These are phyloP conservation scores for Nemoura dubitans DNA, from an alignment of 2,888 invertebrate genomes.

Conservation along the genomic window DNA sequence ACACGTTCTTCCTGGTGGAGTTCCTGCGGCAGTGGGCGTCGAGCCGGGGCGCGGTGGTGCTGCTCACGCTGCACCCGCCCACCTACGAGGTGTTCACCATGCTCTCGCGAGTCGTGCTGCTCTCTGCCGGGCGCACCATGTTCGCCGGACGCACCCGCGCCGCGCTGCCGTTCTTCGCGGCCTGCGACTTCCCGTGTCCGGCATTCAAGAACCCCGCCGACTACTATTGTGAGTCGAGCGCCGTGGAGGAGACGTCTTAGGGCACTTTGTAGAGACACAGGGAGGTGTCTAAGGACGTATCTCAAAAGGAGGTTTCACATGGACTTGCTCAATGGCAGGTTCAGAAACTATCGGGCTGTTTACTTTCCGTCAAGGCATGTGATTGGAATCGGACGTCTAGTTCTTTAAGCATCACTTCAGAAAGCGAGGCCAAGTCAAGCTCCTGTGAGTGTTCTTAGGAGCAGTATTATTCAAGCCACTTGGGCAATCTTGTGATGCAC, in stretches of 20 bases:
- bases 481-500: no score
- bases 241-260: not conserved
- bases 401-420: no score
- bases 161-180: constrained; percentile 92
- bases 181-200: constrained; percentile 92
- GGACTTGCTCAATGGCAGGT: no score
- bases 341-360: no score
- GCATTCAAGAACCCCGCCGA: constrained; percentile 97
- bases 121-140: constrained; percentile 91
- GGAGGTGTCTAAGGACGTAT: not conserved
- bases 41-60: constrained; percentile 75
- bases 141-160: constrained; percentile 89
- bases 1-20: constrained; percentile 94
- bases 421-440: no score
- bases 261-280: no score
- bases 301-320: no score
- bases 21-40: constrained; percentile 90
- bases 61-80: constrained; percentile 92
- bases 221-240: constrained; percentile 83
- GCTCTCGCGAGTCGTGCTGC: constrained; percentile 84
- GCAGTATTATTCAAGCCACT: no score
- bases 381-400: no score
- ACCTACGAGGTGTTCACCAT: constrained; percentile 96
- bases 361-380: no score
- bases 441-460: no score